Evolutionary conservation across 37 sponge, comb jelly and placozoan genomes (phyloP).

Genomic region (Ephydatia muelleri): DNA sequence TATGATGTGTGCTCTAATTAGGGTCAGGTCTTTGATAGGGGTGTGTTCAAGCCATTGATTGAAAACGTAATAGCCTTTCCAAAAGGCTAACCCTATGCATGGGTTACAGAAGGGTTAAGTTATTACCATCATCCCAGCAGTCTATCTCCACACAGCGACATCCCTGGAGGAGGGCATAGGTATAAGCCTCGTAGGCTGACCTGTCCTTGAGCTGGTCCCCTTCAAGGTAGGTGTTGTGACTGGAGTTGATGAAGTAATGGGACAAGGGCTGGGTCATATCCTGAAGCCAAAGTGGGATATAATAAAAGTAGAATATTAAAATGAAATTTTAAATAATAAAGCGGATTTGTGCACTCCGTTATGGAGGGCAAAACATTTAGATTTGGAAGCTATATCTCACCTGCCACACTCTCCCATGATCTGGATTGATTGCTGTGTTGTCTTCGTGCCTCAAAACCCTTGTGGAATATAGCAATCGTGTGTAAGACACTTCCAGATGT

Average conservation of each 20-base stretch:
- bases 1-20: too few relatives aligned
- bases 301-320: too few relatives aligned
- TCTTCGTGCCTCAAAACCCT: conserved; percentile 66
- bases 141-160: conserved; percentile 88
- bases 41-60: too few relatives aligned
- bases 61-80: too few relatives aligned
- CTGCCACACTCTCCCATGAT: too few relatives aligned
- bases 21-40: neutral
- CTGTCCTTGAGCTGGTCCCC: conserved; percentile 80
- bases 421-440: conserved; percentile 21
- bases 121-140: conserved; percentile 66
- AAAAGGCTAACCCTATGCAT: too few relatives aligned
- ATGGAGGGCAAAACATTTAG: too few relatives aligned
- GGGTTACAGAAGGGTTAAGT: neutral
- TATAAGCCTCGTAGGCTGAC: conserved; percentile 87
- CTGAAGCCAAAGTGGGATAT: conserved; percentile 11
- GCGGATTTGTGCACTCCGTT: too few relatives aligned
- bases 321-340: too few relatives aligned
- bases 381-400: neutral
- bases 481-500: too few relatives aligned
- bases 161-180: conserved; percentile 76
- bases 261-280: conserved; percentile 92
- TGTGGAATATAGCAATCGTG: too few relatives aligned
- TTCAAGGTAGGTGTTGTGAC: conserved; percentile 92
- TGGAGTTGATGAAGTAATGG: conserved; percentile 94